Conservation (phyloP, 2,797 vertebrate genomes). For the Sebastes elongatus region DNA sequence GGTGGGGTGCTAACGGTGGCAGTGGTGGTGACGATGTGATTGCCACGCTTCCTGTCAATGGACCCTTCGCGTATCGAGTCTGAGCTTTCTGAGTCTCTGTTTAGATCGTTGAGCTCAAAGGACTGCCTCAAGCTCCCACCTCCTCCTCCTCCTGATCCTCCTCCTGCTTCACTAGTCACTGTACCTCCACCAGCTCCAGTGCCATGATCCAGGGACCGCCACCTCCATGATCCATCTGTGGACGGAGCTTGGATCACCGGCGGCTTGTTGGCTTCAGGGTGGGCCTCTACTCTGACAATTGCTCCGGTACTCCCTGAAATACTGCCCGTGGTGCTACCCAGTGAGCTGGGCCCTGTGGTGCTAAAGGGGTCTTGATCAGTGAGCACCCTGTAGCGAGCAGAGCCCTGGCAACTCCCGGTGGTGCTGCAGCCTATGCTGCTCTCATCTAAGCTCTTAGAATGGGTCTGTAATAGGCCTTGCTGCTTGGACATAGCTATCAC, state of each 20-base stretch:
- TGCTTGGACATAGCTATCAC: slow-evolving; percentile 98
- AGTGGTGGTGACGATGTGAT: slow-evolving; percentile 66
- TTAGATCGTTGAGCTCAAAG: slow-evolving; percentile 95
- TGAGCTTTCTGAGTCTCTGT: slow-evolving; percentile 92
- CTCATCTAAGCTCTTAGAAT: slow-evolving; percentile 89
- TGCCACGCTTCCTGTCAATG: slow-evolving; percentile 88
- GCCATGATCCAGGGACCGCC: slow-evolving; percentile 90
- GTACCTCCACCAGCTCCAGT: slow-evolving; percentile 34
- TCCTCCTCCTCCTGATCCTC: slow-evolving; percentile 58
- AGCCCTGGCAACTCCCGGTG: slow-evolving; percentile 73
- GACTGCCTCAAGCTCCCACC: slow-evolving; percentile 86
- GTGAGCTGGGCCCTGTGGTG: slow-evolving; percentile 51
- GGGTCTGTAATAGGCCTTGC: slow-evolving; percentile 93
- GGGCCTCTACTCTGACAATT: slow-evolving; percentile 93
- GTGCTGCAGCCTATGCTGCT: slow-evolving; percentile 89
- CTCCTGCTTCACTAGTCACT: slow-evolving; percentile 11
- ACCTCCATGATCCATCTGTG: slow-evolving; percentile 95
- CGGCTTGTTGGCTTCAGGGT: slow-evolving; percentile 91
- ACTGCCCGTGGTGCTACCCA: slow-evolving; percentile 65
- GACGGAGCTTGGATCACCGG: slow-evolving; percentile 91
- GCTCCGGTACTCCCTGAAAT: slow-evolving; percentile 79
- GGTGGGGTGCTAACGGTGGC: slow-evolving; percentile 69
- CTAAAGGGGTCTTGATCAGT: slow-evolving; percentile 87
- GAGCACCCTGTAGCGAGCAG: slow-evolving; percentile 88
- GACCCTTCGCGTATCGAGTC: slow-evolving; percentile 91